phyloP scores from a whole-genome alignment of 2,797 vertebrate species.

The Euthynnus affinis region DNA sequence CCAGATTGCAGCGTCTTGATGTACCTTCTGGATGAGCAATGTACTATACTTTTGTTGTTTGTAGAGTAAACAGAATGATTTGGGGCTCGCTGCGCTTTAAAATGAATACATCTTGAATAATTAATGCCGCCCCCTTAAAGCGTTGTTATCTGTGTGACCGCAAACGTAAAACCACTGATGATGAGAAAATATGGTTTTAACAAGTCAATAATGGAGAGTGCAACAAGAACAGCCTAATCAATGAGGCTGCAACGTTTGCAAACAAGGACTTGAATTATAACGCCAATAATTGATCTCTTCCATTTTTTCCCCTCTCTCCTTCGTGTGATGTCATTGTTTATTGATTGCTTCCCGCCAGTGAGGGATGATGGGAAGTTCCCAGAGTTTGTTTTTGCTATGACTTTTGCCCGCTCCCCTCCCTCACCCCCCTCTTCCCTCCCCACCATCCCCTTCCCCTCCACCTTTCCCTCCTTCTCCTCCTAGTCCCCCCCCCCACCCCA shows the following conservation, averaged over 20 bases:
- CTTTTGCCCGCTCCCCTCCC: constrained; percentile 89
- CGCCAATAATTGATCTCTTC: constrained; percentile 86
- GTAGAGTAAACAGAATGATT: constrained; percentile 77
- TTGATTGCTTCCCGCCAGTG: constrained; percentile 76
- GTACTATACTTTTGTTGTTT: constrained; percentile 69
- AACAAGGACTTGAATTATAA: constrained; percentile 89
- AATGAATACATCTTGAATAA: constrained; percentile 84
- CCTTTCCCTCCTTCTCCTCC: constrained; percentile 55
- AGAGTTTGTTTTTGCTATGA: constrained; percentile 90
- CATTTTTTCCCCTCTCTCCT: constrained; percentile 68
- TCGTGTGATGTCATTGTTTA: constrained; percentile 84
- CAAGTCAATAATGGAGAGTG: constrained; percentile 87
- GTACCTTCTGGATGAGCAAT: constrained; percentile 82
- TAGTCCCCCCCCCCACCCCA: constrained; percentile 78
- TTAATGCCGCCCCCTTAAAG: constrained; percentile 80
- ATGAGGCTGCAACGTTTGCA: constrained; percentile 86
- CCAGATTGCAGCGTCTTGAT: constrained; percentile 82
- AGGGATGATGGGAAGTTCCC: constrained; percentile 88
- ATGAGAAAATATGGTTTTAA: constrained; percentile 89
- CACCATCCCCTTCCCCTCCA: constrained; percentile 1
- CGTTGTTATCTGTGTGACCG: constrained; percentile 73
- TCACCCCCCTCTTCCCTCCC: background rate
- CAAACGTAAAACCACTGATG: constrained; percentile 82
- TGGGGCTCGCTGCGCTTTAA: constrained; percentile 75
- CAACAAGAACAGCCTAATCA: constrained; percentile 85